Base-by-base conservation (phyloP, 2,797 vertebrate species). In the Macropodus opercularis region DNA sequence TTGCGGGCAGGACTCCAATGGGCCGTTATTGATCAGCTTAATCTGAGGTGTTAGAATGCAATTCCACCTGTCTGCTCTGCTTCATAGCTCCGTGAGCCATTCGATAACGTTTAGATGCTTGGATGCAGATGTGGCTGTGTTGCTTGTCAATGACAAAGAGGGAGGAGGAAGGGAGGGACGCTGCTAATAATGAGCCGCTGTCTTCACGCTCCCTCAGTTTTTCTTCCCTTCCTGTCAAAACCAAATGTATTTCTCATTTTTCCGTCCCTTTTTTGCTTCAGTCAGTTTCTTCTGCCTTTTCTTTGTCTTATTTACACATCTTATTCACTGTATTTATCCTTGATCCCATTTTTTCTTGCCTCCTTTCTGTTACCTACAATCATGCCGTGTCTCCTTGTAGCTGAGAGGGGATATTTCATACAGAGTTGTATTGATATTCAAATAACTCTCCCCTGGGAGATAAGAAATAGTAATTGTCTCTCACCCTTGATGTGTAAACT, bases 21-120 rank as follows among this genome's bases (percentile, higher is more conserved):
- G 71, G 53, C 69, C 22, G 0, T 53, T 84, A 87, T 85, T 72
- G 86, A 90, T 84, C 72, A 55, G 49, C 73, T 65, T 84, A 87
- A 88, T 85, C 60, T 56, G 74, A 83, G 82, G 84, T 60, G 70
- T 85, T 80, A 63, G 69, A 60, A 80, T 80, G 75, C 80, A 81
- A 80, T 87, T 81, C 73, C 77, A 56, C 66, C 78, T 67, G 85
- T 85, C 84, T 53, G 79, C 62, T 49, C 54, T 12, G 67, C 72
- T 80, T 79, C 77, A 73, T 48, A 43, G 81, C 81, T 73, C 72
- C 1, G 43, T 5, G 57, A 64, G 61, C 77, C 63, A 69, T 55
- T 86, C 81, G 22, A 86, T 87, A 83, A 46, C 65, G 59, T 81
- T 87, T 85, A 79, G 78, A 80, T 69, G 76, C 82, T 78, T 12